Percentiles rank a stretch among this genome's conserved stretches.
Evolutionary conservation across 1,140 invertebrate species (phyloP).

Genomic region (Trialeurodes vaporariorum): DNA sequence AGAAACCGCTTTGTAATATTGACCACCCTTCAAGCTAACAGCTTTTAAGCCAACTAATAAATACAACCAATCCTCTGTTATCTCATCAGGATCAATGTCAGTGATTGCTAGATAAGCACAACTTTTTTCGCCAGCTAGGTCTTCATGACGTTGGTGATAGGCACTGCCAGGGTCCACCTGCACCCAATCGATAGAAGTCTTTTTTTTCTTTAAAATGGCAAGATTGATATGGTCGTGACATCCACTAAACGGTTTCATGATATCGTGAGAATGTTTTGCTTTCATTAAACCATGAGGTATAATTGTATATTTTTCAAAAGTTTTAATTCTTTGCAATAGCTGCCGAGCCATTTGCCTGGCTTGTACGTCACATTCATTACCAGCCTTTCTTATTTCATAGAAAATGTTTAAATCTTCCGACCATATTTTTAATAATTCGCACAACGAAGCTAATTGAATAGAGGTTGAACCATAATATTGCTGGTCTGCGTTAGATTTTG

Average conservation of each 20-base stretch:
- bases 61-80: neutral
- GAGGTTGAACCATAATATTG: neutral
- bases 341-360: neutral
- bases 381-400: neutral
- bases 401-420: neutral
- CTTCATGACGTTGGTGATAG: neutral
- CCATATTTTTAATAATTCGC: neutral
- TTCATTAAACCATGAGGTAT: neutral
- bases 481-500: neutral
- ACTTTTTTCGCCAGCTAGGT: neutral
- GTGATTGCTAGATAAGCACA: neutral
- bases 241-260: no score
- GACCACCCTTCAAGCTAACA: neutral
- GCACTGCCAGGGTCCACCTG: neutral
- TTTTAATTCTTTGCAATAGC: neutral
- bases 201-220: neutral
- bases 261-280: neutral
- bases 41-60: neutral
- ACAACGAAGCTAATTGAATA: neutral
- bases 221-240: neutral
- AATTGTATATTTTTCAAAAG: neutral
- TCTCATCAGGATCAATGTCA: neutral
- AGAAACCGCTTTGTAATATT: neutral
- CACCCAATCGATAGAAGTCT: neutral
- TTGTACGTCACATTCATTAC: neutral